Base-by-base conservation (phyloP, 2,113 vertebrate species). In the Hystrix brachyura region DNA sequence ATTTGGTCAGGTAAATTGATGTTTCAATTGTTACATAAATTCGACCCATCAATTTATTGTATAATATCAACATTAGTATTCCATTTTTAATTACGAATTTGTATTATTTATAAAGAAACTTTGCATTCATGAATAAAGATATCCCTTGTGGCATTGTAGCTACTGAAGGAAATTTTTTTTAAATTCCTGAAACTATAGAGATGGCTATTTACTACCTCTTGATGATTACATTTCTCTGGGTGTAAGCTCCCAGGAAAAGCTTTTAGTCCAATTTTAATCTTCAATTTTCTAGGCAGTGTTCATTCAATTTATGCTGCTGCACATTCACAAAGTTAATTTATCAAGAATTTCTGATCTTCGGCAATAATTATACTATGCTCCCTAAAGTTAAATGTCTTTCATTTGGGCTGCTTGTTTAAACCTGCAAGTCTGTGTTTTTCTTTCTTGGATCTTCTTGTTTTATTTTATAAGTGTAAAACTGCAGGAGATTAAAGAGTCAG, bases 261-360 rank as follows among this genome's bases (percentile, higher is more conserved):
- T 95, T 88, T 95, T 83, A 95, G 55, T 93, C 79, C 64, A 83
- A 94, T 92, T 97, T 96, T 97, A 93, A 90, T 95, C 79, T 95
- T 97, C 78, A 95, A 18, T 93, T 96, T 93, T 93, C 91, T 95
- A 94, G 87, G 86, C 72, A 65, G 32, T 94, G 38, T 87, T 93
- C 57, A 76, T 96, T 96, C 80, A 76, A 64, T 96, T 97, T 97
- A 95, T 96, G 62, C 87, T 90, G 34, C 80, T 81, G 64, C 74
- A 97, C 87, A 94, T 89, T 95, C 94, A 95, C 90, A 96, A 93
- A 95, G 80, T 94, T 92, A 97, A 96, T 95, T 97, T 95, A 95
- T 97, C 86, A 97, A 90, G 90, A 96, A 94, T 97, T 92, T 97
- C 74, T 97, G 94, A 97, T 97, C 95, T 95, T 95, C n/a, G 29